Base-by-base conservation (phyloP, 2,888 invertebrate genomes). In the Horisme vitalbata region DNA sequence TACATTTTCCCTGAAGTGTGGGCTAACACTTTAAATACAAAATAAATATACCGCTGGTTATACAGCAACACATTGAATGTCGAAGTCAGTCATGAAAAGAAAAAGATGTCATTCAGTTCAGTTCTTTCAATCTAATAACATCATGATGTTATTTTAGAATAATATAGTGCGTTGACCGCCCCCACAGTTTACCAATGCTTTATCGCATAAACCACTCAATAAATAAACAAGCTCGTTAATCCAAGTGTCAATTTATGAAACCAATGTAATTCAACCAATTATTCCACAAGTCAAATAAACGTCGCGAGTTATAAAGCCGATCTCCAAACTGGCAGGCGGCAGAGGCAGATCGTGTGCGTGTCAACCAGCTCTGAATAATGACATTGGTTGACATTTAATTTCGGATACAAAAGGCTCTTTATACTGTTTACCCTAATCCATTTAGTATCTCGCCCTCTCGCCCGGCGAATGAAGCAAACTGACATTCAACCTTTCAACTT, bases 371-470 rank as follows among this genome's bases (percentile, higher is more conserved):
- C 78, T 86, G 83, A 87, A 83, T 88, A 88, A 88, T 86, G 87
- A 88, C 81, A 71, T 68, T 68, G 81, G 77, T 74, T 86, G 88
- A 87, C 87, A 75, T 88, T 87, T 87, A 85, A 88, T 87, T 87
- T 87, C 64, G 77, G 80, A 83, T 87, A 88, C 87, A 88, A 88
- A 87, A 84, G 85, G 74, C 81, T 83, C 79, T 83, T 85, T 83
- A 87, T 82, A 75, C 83, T 83, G 81, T 84, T 87, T 85, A 83
- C 85, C 82, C 86, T 86, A 83, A 87, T 85, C 86, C 71, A 74
- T 75, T 75, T 75, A 76, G 69, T 54, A 52, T 53, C 59, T 55
- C 63, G 62, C 57, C 53, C 37, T 53, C 59, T 55, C 63, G 62
- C 57, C 53, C 37, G 76, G 71, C 69, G 71, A 44, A 49, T 49